Conservation (phyloP, 1,140 invertebrate species). For the Leptinotarsa lineolata region DNA sequence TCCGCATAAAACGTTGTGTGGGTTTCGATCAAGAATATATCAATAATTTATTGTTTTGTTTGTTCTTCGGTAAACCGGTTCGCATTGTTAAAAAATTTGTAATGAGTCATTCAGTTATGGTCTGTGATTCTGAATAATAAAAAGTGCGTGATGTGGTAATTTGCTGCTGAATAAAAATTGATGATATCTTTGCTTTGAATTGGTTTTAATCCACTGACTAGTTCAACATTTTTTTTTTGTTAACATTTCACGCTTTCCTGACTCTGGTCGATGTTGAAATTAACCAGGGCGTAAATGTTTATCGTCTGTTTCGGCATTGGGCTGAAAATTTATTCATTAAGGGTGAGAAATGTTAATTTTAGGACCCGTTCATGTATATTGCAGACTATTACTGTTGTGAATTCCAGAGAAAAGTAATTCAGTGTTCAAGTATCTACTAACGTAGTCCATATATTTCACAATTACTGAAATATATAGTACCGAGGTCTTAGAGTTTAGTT, state of each 20-base stretch:
- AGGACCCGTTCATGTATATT: too few relatives aligned
- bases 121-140: slow-evolving; percentile 17
- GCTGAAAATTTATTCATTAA: too few relatives aligned
- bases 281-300: background rate
- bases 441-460: too few relatives aligned
- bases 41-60: slow-evolving; percentile 23
- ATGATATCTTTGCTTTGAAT: background rate
- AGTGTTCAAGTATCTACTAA: too few relatives aligned
- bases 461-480: too few relatives aligned
- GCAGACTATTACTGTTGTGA: too few relatives aligned
- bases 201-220: slow-evolving; percentile 1
- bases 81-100: slow-evolving; percentile 9
- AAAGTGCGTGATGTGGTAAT: slow-evolving; percentile 6
- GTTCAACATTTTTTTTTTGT: background rate
- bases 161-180: background rate
- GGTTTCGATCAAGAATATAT: slow-evolving; percentile 17
- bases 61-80: slow-evolving; percentile 18
- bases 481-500: too few relatives aligned
- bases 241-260: background rate
- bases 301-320: too few relatives aligned
- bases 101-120: slow-evolving; percentile 20
- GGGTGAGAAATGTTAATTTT: too few relatives aligned
- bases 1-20: background rate
- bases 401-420: too few relatives aligned
- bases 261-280: background rate